phyloP scores from a whole-genome alignment of 1,140 invertebrate species.

The Ladona fulva region DNA sequence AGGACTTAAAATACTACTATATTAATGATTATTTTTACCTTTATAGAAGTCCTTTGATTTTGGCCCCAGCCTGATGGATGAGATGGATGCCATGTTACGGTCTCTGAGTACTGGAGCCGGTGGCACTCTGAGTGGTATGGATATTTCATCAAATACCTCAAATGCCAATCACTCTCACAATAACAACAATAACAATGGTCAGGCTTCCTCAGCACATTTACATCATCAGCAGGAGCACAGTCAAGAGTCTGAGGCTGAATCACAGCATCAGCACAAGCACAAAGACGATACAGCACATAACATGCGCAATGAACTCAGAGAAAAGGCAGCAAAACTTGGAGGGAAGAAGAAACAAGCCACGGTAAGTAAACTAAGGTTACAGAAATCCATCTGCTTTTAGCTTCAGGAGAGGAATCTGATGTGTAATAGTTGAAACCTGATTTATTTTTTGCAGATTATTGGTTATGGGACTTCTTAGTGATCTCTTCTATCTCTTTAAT shows the following conservation, averaged over 20 bases:
- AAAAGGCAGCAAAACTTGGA: constrained; percentile 48
- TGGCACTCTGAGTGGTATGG: background rate
- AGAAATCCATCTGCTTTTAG: constrained; percentile 21
- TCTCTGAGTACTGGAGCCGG: constrained; percentile 45
- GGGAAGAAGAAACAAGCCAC: constrained; percentile 67
- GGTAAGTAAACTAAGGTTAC: constrained; percentile 40
- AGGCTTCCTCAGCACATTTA: background rate
- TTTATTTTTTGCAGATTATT: too few relatives aligned
- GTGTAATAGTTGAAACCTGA: too few relatives aligned
- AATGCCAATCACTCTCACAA: background rate
- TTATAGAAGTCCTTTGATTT: constrained; percentile 72
- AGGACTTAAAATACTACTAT: too few relatives aligned
- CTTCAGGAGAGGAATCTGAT: background rate
- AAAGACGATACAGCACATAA: constrained; percentile 47
- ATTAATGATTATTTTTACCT: too few relatives aligned
- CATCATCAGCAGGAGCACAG: background rate
- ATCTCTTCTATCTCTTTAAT: too few relatives aligned
- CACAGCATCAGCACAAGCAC: background rate
- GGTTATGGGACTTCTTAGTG: too few relatives aligned
- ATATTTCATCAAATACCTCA: background rate
- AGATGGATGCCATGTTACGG: constrained; percentile 90
- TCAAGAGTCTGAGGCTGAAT: background rate
- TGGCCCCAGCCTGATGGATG: constrained; percentile 85
- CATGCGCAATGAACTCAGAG: constrained; percentile 61
- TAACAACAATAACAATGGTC: background rate